These are phyloP conservation scores for Zosterops japonicus DNA, from an alignment of 2,113 vertebrate species.

Conservation along the genomic window DNA sequence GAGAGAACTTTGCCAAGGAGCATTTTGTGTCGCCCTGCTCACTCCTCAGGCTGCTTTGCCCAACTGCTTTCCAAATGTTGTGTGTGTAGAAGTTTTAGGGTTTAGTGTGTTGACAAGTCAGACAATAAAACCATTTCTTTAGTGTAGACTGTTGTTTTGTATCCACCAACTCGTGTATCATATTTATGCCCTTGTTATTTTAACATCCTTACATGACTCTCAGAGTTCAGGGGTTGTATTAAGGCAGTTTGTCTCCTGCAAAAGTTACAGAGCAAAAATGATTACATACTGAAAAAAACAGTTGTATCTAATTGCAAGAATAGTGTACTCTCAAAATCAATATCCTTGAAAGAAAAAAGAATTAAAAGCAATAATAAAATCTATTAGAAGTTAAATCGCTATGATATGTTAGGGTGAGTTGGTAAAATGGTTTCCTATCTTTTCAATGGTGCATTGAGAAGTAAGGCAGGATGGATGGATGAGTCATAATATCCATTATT, in stretches of 20 bases:
- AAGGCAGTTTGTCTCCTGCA: slow-evolving; percentile 36
- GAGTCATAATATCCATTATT: slow-evolving; percentile 24
- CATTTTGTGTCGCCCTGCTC: not conserved
- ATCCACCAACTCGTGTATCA: not conserved
- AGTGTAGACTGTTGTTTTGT: not conserved
- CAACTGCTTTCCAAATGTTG: not conserved
- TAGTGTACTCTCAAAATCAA: slow-evolving; percentile 47
- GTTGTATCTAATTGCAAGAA: slow-evolving; percentile 45
- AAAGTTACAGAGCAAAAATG: slow-evolving; percentile 42
- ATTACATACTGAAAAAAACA: slow-evolving; percentile 35
- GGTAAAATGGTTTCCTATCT: slow-evolving; percentile 28
- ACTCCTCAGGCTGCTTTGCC: not conserved
- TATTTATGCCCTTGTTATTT: slow-evolving; percentile 44
- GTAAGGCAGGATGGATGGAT: not conserved
- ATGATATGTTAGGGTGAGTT: slow-evolving; percentile 16
- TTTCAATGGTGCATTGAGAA: slow-evolving; percentile 25
- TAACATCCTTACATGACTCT: not conserved
- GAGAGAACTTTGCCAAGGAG: not conserved
- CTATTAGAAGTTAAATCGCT: slow-evolving; percentile 51
- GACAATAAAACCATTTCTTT: not conserved
- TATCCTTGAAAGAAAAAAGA: slow-evolving; percentile 48
- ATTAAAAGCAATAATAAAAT: slow-evolving; percentile 57
- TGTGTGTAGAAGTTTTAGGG: not conserved
- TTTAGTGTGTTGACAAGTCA: not conserved
- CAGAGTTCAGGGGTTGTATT: slow-evolving; percentile 37